Percentiles rank a stretch among this genome's conserved stretches.
These are phyloP conservation scores for Anguilla pacifica DNA, from an alignment of 2,797 vertebrate species.

Conservation along the genomic window DNA sequence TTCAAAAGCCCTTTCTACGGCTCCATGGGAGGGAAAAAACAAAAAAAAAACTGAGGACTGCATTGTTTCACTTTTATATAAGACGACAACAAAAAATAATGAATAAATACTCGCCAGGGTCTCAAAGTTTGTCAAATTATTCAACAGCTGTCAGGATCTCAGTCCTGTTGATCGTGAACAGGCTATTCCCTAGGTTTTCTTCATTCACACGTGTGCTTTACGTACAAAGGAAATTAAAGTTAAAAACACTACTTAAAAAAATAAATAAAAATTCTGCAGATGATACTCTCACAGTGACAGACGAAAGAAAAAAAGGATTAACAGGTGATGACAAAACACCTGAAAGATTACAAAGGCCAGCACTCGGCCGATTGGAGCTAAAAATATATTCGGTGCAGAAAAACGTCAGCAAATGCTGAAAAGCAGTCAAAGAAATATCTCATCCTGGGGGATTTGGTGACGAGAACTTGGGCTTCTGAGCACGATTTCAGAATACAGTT, in stretches of 20 bases:
- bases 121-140: neutral
- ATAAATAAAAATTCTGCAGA: neutral
- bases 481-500: neutral
- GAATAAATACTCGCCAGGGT: neutral
- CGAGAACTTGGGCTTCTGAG: neutral
- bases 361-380: neutral
- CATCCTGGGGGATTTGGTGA: neutral
- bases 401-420: neutral
- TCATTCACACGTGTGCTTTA: neutral
- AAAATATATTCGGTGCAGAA: neutral
- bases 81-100: neutral
- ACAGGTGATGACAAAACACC: neutral
- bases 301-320: neutral
- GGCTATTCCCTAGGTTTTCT: neutral
- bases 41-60: neutral
- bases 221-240: neutral
- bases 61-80: neutral
- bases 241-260: neutral
- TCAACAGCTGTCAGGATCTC: neutral
- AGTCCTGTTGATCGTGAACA: neutral
- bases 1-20: neutral
- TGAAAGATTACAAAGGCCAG: neutral
- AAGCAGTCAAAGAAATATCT: neutral
- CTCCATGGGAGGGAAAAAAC: neutral
- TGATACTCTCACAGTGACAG: neutral